Evolutionary conservation across 2,797 vertebrate genomes (phyloP).

Genomic region (Carduelis carduelis): DNA sequence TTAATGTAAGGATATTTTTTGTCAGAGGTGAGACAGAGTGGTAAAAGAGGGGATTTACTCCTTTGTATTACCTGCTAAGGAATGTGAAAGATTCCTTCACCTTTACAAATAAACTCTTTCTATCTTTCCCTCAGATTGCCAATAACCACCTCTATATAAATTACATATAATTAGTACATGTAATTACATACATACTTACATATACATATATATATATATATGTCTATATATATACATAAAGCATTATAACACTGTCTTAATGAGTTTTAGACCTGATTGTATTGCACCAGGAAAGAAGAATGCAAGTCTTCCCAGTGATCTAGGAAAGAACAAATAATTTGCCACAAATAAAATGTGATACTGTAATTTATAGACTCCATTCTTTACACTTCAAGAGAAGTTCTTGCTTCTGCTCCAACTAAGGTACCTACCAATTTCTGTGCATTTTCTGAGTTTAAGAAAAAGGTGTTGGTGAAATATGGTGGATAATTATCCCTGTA

Average conservation of each 20-base stretch:
- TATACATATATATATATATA: neutral
- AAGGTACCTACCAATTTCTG: neutral
- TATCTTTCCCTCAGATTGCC: neutral
- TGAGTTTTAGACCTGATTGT: neutral
- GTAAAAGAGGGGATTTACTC: neutral
- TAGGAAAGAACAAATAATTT: neutral
- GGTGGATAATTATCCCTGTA: neutral
- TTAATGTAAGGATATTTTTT: neutral
- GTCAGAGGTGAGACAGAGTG: neutral
- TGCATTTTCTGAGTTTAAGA: neutral
- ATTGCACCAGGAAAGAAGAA: neutral
- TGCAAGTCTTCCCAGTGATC: neutral
- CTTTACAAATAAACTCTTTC: neutral
- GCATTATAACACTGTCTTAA: neutral
- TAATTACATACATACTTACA: neutral
- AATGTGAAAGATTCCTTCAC: neutral
- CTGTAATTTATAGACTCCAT: neutral
- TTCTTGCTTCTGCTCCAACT: neutral
- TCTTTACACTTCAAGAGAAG: neutral
- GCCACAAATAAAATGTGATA: neutral
- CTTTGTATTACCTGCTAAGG: neutral
- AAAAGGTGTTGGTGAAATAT: neutral
- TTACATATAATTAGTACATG: neutral
- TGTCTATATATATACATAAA: neutral
- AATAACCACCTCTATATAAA: neutral